Conservation (phyloP, 92 coral and sea anemone species). For the Montipora capitata region DNA sequence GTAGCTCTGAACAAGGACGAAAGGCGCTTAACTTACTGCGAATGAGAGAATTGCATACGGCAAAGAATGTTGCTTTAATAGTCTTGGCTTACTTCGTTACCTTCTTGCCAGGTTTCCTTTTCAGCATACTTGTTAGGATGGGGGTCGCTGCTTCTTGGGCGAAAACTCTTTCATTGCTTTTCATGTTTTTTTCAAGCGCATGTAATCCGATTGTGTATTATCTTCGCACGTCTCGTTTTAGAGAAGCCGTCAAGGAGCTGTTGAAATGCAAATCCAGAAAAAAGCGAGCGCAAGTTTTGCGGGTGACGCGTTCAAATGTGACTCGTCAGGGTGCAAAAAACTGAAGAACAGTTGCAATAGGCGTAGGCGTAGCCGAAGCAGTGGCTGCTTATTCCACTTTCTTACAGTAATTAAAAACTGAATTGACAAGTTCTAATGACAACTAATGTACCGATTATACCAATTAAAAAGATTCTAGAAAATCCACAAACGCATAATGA, state of each 20-base stretch:
- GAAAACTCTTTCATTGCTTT: conserved; percentile 21
- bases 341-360: too few relatives aligned
- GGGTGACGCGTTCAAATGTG: not conserved
- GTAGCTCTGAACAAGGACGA: not conserved
- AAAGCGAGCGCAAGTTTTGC: not conserved
- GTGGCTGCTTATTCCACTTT: too few relatives aligned
- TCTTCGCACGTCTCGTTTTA: conserved; percentile 29
- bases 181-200: conserved; percentile 25
- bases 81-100: conserved; percentile 28
- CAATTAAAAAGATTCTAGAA: too few relatives aligned
- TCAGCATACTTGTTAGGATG: not conserved
- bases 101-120: conserved; percentile 16
- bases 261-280: not conserved
- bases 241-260: conserved; percentile 26
- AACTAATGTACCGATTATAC: too few relatives aligned
- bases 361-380: too few relatives aligned
- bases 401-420: too few relatives aligned
- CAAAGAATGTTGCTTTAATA: not conserved
- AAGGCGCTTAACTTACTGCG: not conserved
- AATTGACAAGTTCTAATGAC: too few relatives aligned
- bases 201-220: conserved; percentile 58
- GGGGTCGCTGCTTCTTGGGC: not conserved
- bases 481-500: too few relatives aligned
- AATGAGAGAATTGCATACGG: conserved; percentile 3
- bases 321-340: not conserved